Evolutionary conservation across 2,797 vertebrate genomes (phyloP).

Genomic region (Xenops minutus): DNA sequence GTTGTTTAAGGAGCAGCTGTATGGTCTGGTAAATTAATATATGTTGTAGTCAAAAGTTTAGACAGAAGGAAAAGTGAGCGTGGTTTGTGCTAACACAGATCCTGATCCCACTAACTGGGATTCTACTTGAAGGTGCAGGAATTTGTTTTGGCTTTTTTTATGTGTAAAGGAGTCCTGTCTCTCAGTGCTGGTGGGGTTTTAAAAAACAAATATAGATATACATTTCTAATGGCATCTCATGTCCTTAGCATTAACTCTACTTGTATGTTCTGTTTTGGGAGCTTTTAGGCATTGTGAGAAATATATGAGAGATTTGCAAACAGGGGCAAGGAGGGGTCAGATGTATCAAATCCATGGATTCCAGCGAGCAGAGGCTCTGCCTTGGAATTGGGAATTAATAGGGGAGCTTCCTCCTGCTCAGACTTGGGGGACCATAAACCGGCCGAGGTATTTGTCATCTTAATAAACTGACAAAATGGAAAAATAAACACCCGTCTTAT

Average conservation of each 20-base stretch:
- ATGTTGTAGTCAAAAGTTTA: constrained; percentile 55
- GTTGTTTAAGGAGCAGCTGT: constrained; percentile 67
- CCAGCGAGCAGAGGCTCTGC: constrained; percentile 42
- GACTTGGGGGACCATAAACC: not conserved
- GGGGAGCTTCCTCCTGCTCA: not conserved
- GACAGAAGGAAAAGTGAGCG: constrained; percentile 39
- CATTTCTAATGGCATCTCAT: constrained; percentile 44
- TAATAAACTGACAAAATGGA: constrained; percentile 72
- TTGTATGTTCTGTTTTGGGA: constrained; percentile 61
- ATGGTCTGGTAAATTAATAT: constrained; percentile 58
- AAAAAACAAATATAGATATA: not conserved
- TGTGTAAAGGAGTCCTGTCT: constrained; percentile 21
- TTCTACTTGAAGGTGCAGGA: constrained; percentile 34
- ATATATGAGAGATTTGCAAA: constrained; percentile 71
- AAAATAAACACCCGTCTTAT: constrained; percentile 74
- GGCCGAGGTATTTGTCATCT: constrained; percentile 42
- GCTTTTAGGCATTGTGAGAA: constrained; percentile 68
- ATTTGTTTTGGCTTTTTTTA: not conserved
- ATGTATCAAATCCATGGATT: constrained; percentile 62
- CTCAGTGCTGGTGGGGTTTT: not conserved
- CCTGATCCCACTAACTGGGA: constrained; percentile 50
- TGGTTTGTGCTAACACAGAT: constrained; percentile 42
- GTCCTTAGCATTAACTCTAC: constrained; percentile 57
- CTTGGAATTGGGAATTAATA: constrained; percentile 39
- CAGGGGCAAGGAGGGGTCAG: constrained; percentile 69